Evolutionary conservation across 2,888 invertebrate genomes (phyloP), one percentile per base, ranked within the genome.

Genomic region (Drosophila dives): DNA sequence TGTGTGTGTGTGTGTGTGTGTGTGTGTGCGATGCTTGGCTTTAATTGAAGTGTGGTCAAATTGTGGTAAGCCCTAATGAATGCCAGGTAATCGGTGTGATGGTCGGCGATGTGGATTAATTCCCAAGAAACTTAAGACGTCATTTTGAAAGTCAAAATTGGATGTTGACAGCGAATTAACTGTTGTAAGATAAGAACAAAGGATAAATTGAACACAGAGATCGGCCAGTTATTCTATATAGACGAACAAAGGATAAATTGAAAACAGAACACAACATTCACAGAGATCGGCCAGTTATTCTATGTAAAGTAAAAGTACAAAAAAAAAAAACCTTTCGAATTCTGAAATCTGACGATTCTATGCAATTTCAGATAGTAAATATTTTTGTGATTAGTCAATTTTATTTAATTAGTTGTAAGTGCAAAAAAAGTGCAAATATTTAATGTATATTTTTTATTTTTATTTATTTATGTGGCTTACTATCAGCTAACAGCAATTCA

Each of bases 21-120:
- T 29, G 45, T 64, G 50, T 53, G 33, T 53, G 33, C 38, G 50
- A 50, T 60, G 61, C 67, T 72, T 66, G 45, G 68, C 38, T 73
- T 64, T 56, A 87, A 67, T 80, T 85, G 50, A 82, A 87, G 76
- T 79, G 88, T 76, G 83, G 83, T 76, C 82, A 82, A 73, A 76
- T 82, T 79, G 85, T 76, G 87, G 83, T 80, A 85, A 76, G 60
- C 64, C 82, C 61, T 71, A 81, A 79, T 79, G 67, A 81, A 87
- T 79, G 68, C 63, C 48, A 71, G 63, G 58, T 87, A 87, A 84
- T 87, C 84, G 87, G 38, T 49, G 55, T 11, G 26, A 58, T 67
- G 59, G 53, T 36, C 36, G 33, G 23, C 34, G 20, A 38, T 32
- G 34, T 40, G 33, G 49, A 26, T 20, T 38, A 58, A 56, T 50